Base-by-base conservation (phyloP, 2,888 invertebrate genomes). In the Drosophila nr. medialis region DNA sequence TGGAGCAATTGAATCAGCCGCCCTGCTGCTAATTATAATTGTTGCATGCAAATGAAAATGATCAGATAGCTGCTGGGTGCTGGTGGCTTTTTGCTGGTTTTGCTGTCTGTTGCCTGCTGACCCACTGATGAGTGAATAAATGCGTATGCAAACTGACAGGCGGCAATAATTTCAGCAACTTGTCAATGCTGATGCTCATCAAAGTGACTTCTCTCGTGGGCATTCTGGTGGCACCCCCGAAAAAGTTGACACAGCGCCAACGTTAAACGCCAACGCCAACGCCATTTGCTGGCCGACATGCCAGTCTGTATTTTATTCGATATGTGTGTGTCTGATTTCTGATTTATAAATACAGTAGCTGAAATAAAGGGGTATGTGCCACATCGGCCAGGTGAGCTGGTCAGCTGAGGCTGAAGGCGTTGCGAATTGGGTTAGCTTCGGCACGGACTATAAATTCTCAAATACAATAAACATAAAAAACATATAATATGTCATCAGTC, bases 161-260 rank as follows among this genome's bases (percentile, higher is more conserved):
- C 78, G 81, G 78, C 88, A 87, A 86, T 86, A 87, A 89, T 87
- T 85, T 86, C 83, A 87, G 64, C 83, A 75, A 89, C 78, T 80
- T 86, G 86, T 86, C 86, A 86, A 80, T 89, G 80, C 73, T 64
- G 83, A 87, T 89, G 85, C 83, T 82, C 89, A 87, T 85, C 85
- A 87, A 87, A 87, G 85, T 77, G 88, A 81, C 80, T 89, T 72
- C 29, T 72, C 60, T 58, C 27, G 13, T 30, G 66, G 53, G 50
- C 55, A 68, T 64, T 60, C 18, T 58, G 42, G 34, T 56, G 18
- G 32, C 61, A 29, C 58, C 66, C 69, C 59, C 65, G 51, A 45
- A 67, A 80, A 78, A 63, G 73, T 89, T 89, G 89, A 89, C 89
- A 84, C 78, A 89, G 69, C 84, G 83, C 74, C 75, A 79, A 77